Evolutionary conservation across 2,797 vertebrate species (phyloP), one percentile per base, ranked within the genome.

Genomic region (Leptoclinus maculatus): DNA sequence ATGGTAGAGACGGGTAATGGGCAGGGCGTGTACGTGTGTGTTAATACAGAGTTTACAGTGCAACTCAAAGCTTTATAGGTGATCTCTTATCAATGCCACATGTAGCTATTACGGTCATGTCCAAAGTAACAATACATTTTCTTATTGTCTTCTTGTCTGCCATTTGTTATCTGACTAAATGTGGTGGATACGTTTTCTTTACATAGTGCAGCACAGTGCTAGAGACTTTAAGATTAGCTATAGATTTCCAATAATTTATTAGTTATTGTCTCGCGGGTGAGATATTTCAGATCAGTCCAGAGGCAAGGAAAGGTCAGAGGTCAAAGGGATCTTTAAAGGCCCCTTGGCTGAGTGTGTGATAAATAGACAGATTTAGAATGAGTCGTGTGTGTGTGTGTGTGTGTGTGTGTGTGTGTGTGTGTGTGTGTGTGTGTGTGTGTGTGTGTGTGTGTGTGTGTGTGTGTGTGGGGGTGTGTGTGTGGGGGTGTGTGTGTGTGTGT

Each of bases 1-100:
- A 92, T 91, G 89, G 88, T 74, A 29, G 70, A 74, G 89, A 80
- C 87, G 82, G 88, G 79, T 78, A 66, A 41, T n/a, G 16, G 34
- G 53, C 25, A 13, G 17, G 21, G 2, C 5, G 65, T 54, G n/a
- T 63, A 6, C 60, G 47, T 62, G 49, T 68, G 51, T 49, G 25
- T 49, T 23, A 1, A 12, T 74, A 23, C 17, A 11, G 41, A 11
- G 2, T 5, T 27, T 25, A 51, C 2, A 38, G 16, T 54, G 64
- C 54, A 51, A 21, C 60, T 60, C 39, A 74, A 59, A 41, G 74
- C 69, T 60, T 72, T 57, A 29, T 25, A 7, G 9, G 7, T 6
- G 21, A 67, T n/a, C 3, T 12, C 23, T 23, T 53, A 27, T 76
- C 34, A 41, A 6, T 9, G 2, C 13, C 7, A 41, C 17, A 11